A percentile compares a stretch with the other conserved stretches of the same genome.
phyloP scores from a whole-genome alignment of 2,113 vertebrate species.

The Eulemur rufifrons region DNA sequence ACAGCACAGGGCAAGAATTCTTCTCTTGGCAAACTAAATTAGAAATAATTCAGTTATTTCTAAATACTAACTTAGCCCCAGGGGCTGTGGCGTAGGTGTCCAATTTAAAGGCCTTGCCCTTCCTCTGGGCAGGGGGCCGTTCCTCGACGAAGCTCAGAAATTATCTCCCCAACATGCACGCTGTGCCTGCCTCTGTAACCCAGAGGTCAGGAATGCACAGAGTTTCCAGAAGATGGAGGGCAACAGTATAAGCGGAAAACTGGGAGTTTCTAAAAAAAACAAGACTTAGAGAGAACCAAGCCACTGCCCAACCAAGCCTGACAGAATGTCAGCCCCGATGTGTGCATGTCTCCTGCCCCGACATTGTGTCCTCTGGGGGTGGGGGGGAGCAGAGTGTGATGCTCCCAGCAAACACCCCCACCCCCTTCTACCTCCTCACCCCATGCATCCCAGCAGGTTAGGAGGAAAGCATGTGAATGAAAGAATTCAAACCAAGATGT shows the following conservation, averaged over 20 bases:
- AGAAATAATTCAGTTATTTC: neutral
- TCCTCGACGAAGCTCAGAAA: neutral
- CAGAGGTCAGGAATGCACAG: neutral
- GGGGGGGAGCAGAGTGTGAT: neutral
- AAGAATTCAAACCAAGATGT: conserved; percentile 5
- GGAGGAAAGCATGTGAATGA: neutral
- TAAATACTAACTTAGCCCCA: too few relatives aligned
- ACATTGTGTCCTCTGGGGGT: neutral
- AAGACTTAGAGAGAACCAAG: neutral
- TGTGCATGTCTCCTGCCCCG: neutral
- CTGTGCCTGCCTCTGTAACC: neutral
- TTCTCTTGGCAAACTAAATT: neutral
- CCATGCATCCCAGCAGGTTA: neutral
- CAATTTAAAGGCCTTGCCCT: neutral
- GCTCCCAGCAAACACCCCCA: neutral
- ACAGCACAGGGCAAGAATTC: neutral
- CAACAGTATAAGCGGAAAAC: neutral
- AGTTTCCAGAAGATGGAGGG: neutral
- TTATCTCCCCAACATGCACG: neutral
- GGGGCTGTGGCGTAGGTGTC: neutral
- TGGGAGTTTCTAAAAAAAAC: neutral
- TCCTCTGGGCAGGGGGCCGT: neutral
- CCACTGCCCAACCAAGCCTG: rapidly evolving
- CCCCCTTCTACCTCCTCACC: neutral
- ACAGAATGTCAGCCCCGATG: rapidly evolving